A percentile compares a stretch with the other conserved stretches of the same genome.
These are phyloP conservation scores for Tenualosa thibaudeaui DNA, from an alignment of 2,797 vertebrate species.

Conservation along the genomic window DNA sequence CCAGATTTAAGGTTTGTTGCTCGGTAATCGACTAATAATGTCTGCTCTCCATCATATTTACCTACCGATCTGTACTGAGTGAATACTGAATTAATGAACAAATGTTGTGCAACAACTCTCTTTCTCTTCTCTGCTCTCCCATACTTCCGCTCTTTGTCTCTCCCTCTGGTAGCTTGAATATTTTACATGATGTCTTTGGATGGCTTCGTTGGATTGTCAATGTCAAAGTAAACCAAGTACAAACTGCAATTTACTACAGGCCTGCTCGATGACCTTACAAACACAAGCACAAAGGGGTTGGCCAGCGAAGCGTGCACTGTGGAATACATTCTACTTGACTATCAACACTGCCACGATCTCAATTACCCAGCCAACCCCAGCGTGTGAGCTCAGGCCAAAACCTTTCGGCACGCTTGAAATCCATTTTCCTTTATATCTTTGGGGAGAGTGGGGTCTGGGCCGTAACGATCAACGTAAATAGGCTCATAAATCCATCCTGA, in stretches of 20 bases:
- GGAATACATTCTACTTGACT: conserved; percentile 43
- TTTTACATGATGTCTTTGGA: conserved; percentile 28
- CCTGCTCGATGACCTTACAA: conserved; percentile 44
- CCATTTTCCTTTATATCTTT: conserved; percentile 31
- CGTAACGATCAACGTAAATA: conserved; percentile 38
- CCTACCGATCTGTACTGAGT: neutral
- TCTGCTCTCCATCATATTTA: conserved; percentile 9
- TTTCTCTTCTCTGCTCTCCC: neutral
- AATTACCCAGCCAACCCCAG: conserved; percentile 20
- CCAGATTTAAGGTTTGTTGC: neutral
- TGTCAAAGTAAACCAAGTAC: conserved; percentile 44
- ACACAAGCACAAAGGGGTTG: conserved; percentile 14
- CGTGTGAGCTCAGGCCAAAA: neutral
- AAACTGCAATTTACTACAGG: conserved; percentile 42
- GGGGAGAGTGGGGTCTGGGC: neutral
- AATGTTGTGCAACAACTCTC: neutral
- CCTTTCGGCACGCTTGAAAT: conserved; percentile 30
- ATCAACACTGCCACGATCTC: conserved; percentile 15
- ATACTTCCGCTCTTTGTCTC: neutral
- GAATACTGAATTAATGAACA: conserved; percentile 18
- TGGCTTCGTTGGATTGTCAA: conserved; percentile 40
- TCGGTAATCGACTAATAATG: neutral
- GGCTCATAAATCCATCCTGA: conserved; percentile 48
- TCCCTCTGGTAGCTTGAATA: neutral
- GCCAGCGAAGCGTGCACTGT: conserved; percentile 29